Conservation (phyloP, 2,113 vertebrate species). For the Rattus norvegicus region DNA sequence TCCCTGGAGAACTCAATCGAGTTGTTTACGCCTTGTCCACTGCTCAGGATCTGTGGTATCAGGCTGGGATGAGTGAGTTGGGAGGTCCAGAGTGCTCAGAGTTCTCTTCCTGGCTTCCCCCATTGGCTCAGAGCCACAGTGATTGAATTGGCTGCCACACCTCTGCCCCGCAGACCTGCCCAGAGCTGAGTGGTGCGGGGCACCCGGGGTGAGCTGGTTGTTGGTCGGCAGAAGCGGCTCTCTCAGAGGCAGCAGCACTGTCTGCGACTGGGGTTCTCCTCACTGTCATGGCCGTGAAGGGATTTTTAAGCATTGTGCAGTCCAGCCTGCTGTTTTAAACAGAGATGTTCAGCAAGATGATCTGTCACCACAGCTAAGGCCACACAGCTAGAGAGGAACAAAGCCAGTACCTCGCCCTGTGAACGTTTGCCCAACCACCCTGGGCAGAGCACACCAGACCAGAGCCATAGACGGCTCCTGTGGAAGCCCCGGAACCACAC, state of each 20-base stretch:
- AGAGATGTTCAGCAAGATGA: not conserved
- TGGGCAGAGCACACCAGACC: not conserved
- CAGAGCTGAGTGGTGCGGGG: not conserved
- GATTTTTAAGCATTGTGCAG: not conserved
- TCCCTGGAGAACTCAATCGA: not conserved
- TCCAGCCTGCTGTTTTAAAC: not conserved
- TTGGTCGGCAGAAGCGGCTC: not conserved
- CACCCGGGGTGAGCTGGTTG: not conserved
- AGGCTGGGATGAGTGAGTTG: not conserved
- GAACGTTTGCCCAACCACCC: not conserved
- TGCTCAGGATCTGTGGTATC: not conserved
- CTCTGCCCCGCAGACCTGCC: not conserved
- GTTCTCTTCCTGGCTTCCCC: not conserved
- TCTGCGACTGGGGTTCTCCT: slow-evolving; percentile 2
- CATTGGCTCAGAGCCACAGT: not conserved
- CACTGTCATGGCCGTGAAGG: not conserved
- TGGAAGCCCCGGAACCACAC: not conserved
- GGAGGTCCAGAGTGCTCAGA: not conserved
- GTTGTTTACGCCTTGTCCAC: not conserved
- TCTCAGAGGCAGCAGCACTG: not conserved
- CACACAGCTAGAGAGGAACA: not conserved
- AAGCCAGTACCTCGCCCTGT: not conserved
- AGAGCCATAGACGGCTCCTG: not conserved
- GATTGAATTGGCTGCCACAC: not conserved
- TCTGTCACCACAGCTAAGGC: not conserved